phyloP scores from a whole-genome alignment of 2,113 vertebrate species.

The Clarias magur region DNA sequence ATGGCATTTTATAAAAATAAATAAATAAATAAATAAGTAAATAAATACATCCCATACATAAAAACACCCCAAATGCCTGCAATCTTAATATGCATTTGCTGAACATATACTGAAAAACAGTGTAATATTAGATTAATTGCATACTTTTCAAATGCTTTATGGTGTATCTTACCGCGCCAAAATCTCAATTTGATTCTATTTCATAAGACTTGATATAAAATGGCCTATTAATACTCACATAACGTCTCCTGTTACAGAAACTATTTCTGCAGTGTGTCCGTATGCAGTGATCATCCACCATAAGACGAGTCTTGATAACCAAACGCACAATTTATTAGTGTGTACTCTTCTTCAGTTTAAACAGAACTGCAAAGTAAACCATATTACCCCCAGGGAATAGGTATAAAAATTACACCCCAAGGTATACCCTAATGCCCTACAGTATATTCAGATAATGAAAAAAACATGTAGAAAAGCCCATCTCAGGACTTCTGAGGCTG shows the following conservation, averaged over 20 bases:
- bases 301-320: background rate
- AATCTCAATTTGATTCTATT: background rate
- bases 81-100: background rate
- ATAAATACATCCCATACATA: no score
- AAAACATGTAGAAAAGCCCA: background rate
- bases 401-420: background rate
- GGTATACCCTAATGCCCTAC: background rate
- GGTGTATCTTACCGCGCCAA: background rate
- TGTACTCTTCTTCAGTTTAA: background rate
- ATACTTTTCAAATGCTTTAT: background rate
- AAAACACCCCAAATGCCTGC: background rate
- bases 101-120: background rate
- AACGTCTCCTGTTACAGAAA: background rate
- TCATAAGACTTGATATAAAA: background rate
- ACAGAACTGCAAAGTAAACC: background rate
- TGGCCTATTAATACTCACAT: background rate
- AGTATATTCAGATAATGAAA: background rate
- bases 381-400: background rate
- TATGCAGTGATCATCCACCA: background rate
- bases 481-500: background rate
- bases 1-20: background rate
- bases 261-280: background rate
- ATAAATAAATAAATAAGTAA: no score
- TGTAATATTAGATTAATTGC: background rate
- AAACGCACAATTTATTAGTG: background rate